These are phyloP conservation scores for Ancistrus triradiatus DNA, from an alignment of 2,113 vertebrate species.

Conservation along the genomic window DNA sequence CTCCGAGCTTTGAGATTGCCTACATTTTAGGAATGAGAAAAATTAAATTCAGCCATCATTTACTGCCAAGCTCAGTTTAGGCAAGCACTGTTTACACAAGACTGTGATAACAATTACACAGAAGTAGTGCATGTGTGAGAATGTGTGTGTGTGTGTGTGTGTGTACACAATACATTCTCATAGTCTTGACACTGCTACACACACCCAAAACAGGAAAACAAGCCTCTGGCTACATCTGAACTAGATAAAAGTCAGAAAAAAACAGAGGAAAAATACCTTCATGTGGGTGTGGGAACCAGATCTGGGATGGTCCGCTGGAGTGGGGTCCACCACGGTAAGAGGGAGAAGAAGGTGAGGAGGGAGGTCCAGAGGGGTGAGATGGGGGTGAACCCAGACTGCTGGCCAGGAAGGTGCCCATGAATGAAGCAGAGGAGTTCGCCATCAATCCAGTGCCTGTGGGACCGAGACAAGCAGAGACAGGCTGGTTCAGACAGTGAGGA, in stretches of 20 bases:
- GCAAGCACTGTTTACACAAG: constrained; percentile 17
- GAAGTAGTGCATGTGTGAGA: background rate
- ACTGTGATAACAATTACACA: constrained; percentile 1
- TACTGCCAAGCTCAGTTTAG: too few relatives aligned
- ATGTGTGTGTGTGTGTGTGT: constrained; percentile 2
- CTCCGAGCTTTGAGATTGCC: too few relatives aligned
- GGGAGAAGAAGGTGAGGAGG: constrained; percentile 82
- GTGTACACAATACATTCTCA: constrained; percentile 4
- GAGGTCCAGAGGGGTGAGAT: constrained; percentile 75
- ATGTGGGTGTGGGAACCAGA: constrained; percentile 97
- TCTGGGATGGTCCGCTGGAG: constrained; percentile 80
- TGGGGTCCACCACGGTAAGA: constrained; percentile 82
- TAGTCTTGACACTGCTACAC: background rate
- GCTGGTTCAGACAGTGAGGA: constrained; percentile 4
- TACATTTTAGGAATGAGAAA: too few relatives aligned
- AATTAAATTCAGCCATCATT: too few relatives aligned
- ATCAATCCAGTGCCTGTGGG: constrained; percentile 73
- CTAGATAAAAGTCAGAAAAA: constrained; percentile 26
- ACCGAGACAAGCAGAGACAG: constrained; percentile 7
- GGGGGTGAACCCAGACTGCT: constrained; percentile 84
- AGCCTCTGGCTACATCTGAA: constrained; percentile 3
- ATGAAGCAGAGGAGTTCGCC: constrained; percentile 80
- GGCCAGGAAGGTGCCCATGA: constrained; percentile 95
- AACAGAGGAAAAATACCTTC: constrained; percentile 80
- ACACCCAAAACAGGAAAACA: constrained; percentile 16